Base-by-base conservation (phyloP, 1,140 invertebrate species). In the Drosophila nebulosa region DNA sequence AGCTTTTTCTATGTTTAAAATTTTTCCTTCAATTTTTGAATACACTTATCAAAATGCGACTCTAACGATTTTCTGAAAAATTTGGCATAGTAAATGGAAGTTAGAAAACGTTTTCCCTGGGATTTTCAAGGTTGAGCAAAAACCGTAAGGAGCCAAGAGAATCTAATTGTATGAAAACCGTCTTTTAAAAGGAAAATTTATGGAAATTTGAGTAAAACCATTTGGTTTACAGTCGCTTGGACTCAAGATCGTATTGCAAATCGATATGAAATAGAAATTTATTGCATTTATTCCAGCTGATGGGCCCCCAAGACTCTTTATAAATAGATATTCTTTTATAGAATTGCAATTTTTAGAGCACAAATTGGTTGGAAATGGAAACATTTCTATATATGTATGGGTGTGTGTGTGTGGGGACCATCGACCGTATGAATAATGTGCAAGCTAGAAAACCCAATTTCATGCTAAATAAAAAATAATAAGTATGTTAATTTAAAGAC, bases 1-100 rank as follows among this genome's bases (percentile, higher is more conserved):
- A 57, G 64, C 50, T 58, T 74, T 74, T 58, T 78, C 52, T 83
- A 36, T 70, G 74, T 73, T 80, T 74, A 64, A 75, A 77, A 73
- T 55, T 64, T 68, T 64, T 63, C 63, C 64, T n/a, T n/a, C 64
- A 63, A 52, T 39, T 58, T 58, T 27, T 36, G 1, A 10, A 12
- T 58, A 46, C 39, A 7, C 39, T 46, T 10, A 21, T n/a, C 39
- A 21, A 21, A 21, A 9, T 9, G 39, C n/a, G n/a, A 7, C 16
- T 21, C 18, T 46, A 18, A 3, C 16, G 10, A 10, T 46, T 18
- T 21, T 21, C 1, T n/a, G 3, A n/a, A 9, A 1, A 36, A 36
- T 1, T 36, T 36, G 10, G 16, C 6, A 21, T 32, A 24, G 24
- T 24, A n/a, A n/a, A n/a, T n/a, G n/a, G n/a, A n/a, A n/a, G n/a